These are phyloP conservation scores for Fissipunctia ypsillon DNA, from an alignment of 2,888 invertebrate species.

Conservation along the genomic window DNA sequence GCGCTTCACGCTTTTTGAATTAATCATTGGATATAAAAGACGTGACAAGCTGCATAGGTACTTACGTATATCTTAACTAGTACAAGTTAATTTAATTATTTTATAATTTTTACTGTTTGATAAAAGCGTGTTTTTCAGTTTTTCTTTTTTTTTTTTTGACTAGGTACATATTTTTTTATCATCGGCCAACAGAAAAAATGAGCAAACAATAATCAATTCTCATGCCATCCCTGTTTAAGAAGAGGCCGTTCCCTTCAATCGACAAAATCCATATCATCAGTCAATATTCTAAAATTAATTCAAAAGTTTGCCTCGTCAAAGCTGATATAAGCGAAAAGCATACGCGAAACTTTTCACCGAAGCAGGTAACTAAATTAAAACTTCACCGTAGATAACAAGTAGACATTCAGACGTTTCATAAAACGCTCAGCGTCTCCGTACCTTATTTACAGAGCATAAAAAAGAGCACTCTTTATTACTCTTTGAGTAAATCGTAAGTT, in stretches of 20 bases:
- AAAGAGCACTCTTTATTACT: conserved; percentile 32
- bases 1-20: too few species aligned
- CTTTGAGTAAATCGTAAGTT: conserved; percentile 52
- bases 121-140: too few species aligned
- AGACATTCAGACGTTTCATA: conserved; percentile 36
- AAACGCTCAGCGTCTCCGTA: conserved; percentile 34
- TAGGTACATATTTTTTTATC: not conserved
- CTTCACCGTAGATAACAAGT: conserved; percentile 31
- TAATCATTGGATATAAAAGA: too few species aligned
- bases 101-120: too few species aligned
- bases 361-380: conserved; percentile 56
- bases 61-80: too few species aligned
- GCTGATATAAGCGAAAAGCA: conserved; percentile 11
- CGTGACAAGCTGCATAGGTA: too few species aligned
- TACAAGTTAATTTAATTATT: too few species aligned
- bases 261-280: too few species aligned
- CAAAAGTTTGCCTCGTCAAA: conserved; percentile 24
- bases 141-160: too few species aligned
- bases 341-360: conserved; percentile 11
- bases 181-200: not conserved
- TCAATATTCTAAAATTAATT: conserved; percentile 21
- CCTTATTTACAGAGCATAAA: conserved; percentile 43
- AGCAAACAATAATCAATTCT: not conserved
- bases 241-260: not conserved
- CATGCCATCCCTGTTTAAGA: not conserved